phyloP scores from a whole-genome alignment of 2,113 vertebrate genomes.

The Oncorhynchus kisutch region DNA sequence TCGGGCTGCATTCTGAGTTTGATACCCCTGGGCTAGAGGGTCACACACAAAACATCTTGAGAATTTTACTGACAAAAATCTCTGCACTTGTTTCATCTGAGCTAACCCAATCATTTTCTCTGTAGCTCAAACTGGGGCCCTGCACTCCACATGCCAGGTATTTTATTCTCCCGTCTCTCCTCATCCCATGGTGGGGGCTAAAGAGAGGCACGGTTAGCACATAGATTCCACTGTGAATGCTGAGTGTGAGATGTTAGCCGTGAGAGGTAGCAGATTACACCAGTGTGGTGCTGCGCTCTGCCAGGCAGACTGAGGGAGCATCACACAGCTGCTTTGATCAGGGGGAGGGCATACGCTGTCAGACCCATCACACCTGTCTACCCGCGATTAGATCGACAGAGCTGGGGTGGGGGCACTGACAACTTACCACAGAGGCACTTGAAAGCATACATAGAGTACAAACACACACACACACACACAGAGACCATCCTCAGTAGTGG shows the following conservation, averaged over 20 bases:
- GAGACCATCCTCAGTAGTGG: neutral
- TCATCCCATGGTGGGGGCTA: constrained; percentile 60
- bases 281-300: constrained; percentile 57
- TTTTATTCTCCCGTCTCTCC: constrained; percentile 20
- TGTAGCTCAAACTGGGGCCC: constrained; percentile 43
- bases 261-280: constrained; percentile 76
- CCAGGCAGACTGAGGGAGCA: constrained; percentile 57
- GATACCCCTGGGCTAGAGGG: too few species aligned
- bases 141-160: constrained; percentile 66
- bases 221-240: constrained; percentile 64
- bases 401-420: constrained; percentile 50
- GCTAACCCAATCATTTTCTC: constrained; percentile 61
- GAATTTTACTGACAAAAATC: constrained; percentile 40
- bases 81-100: constrained; percentile 54
- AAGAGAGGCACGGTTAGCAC: constrained; percentile 67
- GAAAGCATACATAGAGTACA: constrained; percentile 30
- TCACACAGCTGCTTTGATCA: constrained; percentile 75
- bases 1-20: too few species aligned
- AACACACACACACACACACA: constrained; percentile 5
- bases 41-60: too few species aligned
- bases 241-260: constrained; percentile 69
- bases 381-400: constrained; percentile 65
- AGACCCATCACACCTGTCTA: constrained; percentile 71
- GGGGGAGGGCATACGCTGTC: constrained; percentile 62
- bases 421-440: constrained; percentile 63